A percentile compares a stretch with the other conserved stretches of the same genome.
Evolutionary conservation across 2,888 invertebrate species (phyloP).

Genomic region (Monopis laevigella): DNA sequence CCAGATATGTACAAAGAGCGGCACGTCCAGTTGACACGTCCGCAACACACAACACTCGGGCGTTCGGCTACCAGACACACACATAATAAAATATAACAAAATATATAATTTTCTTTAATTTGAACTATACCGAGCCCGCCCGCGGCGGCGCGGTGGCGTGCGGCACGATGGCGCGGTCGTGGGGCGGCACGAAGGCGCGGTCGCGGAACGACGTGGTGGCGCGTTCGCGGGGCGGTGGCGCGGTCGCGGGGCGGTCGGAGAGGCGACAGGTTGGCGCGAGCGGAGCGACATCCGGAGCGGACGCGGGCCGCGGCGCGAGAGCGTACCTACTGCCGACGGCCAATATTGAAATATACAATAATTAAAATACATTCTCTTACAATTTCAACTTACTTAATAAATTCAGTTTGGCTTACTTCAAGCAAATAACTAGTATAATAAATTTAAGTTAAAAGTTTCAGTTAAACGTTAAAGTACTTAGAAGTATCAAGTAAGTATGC

Average conservation of each 20-base stretch:
- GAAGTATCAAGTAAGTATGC: constrained; percentile 67
- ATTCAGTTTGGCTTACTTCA: constrained; percentile 68
- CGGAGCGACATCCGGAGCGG: constrained; percentile 17
- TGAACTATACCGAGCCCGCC: constrained; percentile 53
- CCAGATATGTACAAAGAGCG: no score
- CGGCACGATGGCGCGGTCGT: no score
- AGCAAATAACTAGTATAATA: constrained; percentile 68
- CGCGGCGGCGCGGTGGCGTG: constrained; percentile 1
- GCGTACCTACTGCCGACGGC: constrained; percentile 12
- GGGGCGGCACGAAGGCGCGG: no score
- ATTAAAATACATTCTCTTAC: constrained; percentile 67
- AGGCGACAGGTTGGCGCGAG: neutral
- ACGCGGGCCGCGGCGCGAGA: constrained; percentile 20
- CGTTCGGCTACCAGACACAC: neutral
- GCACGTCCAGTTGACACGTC: constrained; percentile 39
- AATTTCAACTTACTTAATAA: constrained; percentile 67
- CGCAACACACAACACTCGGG: constrained; percentile 45
- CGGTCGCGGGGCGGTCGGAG: no score
- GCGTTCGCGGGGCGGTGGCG: no score
- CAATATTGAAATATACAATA: constrained; percentile 54
- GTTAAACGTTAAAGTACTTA: constrained; percentile 64
- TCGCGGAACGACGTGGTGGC: constrained; percentile 16
- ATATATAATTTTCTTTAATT: constrained; percentile 44
- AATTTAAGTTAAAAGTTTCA: constrained; percentile 66
- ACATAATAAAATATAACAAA: constrained; percentile 59